These are phyloP conservation scores for Propithecus deckenii DNA, from an alignment of 2,797 vertebrate species.

Conservation along the genomic window DNA sequence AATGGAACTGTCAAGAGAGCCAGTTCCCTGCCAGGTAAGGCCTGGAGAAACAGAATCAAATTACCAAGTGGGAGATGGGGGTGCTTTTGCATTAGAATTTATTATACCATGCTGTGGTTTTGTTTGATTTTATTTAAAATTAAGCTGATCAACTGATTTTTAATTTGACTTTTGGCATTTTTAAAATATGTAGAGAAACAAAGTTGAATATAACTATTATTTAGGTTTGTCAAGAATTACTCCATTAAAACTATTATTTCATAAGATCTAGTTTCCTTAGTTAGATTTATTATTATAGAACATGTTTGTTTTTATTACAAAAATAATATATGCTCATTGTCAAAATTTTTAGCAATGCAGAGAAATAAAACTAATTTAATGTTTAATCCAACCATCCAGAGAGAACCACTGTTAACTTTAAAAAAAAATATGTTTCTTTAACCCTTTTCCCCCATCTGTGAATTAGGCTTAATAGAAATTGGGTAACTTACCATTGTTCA, in stretches of 20 bases:
- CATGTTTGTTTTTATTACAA: neutral
- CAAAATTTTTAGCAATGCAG: neutral
- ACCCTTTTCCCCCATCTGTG: neutral
- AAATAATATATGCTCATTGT: neutral
- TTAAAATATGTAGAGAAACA: neutral
- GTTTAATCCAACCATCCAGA: neutral
- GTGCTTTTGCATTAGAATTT: slow-evolving; percentile 15
- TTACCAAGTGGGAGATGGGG: neutral
- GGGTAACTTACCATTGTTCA: neutral
- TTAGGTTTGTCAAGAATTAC: neutral
- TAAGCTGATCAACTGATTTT: slow-evolving; percentile 18
- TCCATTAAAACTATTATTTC: slow-evolving; percentile 1
- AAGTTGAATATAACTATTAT: neutral
- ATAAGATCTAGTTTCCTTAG: neutral
- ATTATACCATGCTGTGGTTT: neutral
- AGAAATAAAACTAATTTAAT: slow-evolving; percentile 11
- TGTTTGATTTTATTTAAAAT: slow-evolving; percentile 45
- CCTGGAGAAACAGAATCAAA: slow-evolving; percentile 5
- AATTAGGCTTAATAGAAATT: slow-evolving; percentile 34
- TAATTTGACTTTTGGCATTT: slow-evolving; percentile 9
- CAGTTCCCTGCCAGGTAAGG: neutral
- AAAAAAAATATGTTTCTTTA: neutral
- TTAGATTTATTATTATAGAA: slow-evolving; percentile 4
- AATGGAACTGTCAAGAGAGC: neutral
- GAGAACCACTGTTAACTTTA: neutral